These are phyloP conservation scores for Bergia sp. DNA, from an alignment of 92 coral and sea anemone species.

Conservation along the genomic window DNA sequence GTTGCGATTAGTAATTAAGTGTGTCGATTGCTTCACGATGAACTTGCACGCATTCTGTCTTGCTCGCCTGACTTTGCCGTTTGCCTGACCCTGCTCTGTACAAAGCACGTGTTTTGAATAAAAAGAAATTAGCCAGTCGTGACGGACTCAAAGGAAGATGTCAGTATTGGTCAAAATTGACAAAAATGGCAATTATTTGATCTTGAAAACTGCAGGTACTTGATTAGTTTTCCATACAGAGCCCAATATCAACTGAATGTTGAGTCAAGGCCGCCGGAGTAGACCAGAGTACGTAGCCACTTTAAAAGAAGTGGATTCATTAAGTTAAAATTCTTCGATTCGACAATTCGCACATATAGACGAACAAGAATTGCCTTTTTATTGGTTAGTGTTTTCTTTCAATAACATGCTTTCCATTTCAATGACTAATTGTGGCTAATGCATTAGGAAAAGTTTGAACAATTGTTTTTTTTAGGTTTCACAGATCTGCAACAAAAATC, in stretches of 20 bases:
- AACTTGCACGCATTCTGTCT: neutral
- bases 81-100: neutral
- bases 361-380: neutral
- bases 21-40: neutral
- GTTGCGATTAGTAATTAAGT: constrained; percentile 5
- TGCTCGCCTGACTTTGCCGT: neutral
- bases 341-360: neutral
- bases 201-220: constrained; percentile 10
- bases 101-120: constrained; percentile 19
- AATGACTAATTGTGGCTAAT: constrained; percentile 24
- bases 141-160: neutral
- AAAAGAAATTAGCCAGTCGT: neutral
- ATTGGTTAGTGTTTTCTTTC: neutral
- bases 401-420: neutral
- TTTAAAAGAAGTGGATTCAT: neutral
- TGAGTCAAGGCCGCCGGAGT: neutral
- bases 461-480: neutral
- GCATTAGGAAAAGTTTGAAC: neutral
- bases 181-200: neutral
- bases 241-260: neutral
- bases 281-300: neutral
- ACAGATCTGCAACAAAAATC: neutral
- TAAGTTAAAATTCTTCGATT: neutral
- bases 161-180: neutral
- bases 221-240: neutral